Base-by-base conservation (phyloP, 1,140 invertebrate species). In the Lineus longissimus region DNA sequence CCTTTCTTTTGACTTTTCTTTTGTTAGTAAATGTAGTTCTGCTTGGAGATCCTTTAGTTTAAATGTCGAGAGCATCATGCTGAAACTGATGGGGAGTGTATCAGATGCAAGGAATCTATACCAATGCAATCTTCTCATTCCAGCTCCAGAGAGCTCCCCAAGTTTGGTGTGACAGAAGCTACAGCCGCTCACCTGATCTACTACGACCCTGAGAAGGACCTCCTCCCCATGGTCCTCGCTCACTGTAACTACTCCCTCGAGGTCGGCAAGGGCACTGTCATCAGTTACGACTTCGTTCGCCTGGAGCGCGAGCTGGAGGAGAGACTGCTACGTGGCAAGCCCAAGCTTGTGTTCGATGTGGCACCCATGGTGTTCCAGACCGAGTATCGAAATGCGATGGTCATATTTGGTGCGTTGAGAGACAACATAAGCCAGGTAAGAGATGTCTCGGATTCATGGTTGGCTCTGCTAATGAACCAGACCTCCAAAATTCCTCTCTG, bases 191-290 rank as follows among this genome's bases (percentile, higher is more conserved):
- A 76, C 45, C 64, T 76, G 36, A 68, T 76, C 13, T 63, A 63
- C 33, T 75, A 68, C 58, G 66, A 75, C 25, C 71, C 70, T 25
- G 72, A 73, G 17, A 61, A 62, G 47, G 75, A 76, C 60, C 47
- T 76, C 30, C 63, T 73, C 23, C 72, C 73, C 11, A 31, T 76
- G 45, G 64, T 76, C 11, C 66, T 76, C 15, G 65, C 72, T 11
- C 69, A 73, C 58, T 75, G 70, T 54, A 70, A 72, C 57, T 75
- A 75, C 59, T 72, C 72, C 4, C 70, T 76, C 59, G 36, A 69
- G 47, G 57, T 73, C 4, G 71, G 70, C 6, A 54, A 72, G 51
- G 67, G 67, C 0, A 69, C 67, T 25, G 61, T 43, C 17, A 57
- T 74, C 25, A 62, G 69, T 22, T 76, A 76, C 55, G 69, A 76